A percentile compares a stretch with the other conserved stretches of the same genome.
Evolutionary conservation across 2,113 vertebrate genomes (phyloP).

Genomic region (Zosterops japonicus): DNA sequence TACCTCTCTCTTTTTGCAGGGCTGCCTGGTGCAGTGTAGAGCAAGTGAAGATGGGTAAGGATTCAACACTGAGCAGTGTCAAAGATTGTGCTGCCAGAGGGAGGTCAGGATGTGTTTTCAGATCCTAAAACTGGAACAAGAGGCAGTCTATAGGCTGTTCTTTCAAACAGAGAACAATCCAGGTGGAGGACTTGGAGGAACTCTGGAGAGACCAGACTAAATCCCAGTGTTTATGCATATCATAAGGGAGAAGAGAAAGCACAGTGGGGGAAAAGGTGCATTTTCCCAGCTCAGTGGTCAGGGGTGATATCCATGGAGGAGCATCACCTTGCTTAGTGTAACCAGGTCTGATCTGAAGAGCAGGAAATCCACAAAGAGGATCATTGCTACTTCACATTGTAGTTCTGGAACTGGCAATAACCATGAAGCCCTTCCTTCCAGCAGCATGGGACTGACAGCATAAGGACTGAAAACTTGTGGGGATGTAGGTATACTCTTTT

Average conservation of each 20-base stretch:
- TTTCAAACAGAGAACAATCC: neutral
- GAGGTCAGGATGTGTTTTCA: neutral
- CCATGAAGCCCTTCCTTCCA: neutral
- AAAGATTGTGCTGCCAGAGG: neutral
- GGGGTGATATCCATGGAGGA: neutral
- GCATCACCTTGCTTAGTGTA: neutral
- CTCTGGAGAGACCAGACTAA: neutral
- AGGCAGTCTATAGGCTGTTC: neutral
- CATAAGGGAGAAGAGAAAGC: neutral
- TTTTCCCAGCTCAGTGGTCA: neutral
- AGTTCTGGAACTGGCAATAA: neutral
- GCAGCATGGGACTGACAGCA: neutral
- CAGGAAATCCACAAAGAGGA: neutral
- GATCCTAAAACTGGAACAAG: neutral
- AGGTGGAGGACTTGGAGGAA: neutral
- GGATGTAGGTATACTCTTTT: neutral
- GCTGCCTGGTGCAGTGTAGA: neutral
- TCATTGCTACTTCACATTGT: neutral
- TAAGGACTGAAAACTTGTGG: neutral
- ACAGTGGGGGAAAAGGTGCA: rapidly evolving
- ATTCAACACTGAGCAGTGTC: neutral
- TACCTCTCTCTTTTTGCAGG: neutral
- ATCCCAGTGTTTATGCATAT: neutral
- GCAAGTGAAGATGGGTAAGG: neutral
- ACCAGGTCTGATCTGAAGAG: neutral